Evolutionary conservation across 2,888 invertebrate genomes (phyloP).

Genomic region (Amiota communis): DNA sequence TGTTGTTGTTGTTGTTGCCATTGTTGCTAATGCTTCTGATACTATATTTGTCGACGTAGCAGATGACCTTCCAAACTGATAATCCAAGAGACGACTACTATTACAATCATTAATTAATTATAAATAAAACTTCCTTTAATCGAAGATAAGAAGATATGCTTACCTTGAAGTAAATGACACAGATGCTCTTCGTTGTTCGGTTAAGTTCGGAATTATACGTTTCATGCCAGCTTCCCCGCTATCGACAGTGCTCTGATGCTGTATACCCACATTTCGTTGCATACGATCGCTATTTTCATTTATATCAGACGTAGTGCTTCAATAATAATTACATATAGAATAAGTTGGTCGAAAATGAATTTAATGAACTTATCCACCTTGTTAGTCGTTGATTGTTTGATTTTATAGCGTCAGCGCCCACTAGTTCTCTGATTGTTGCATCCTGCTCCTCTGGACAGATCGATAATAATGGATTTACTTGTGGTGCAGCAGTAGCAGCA

Average conservation of each 20-base stretch:
- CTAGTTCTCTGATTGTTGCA: conserved; percentile 22
- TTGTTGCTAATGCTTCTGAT: conserved; percentile 4
- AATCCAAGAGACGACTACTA: conserved; percentile 59
- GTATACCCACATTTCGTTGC: conserved; percentile 78
- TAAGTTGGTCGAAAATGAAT: background rate
- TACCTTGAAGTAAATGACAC: conserved; percentile 71
- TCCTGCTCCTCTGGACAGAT: conserved; percentile 71
- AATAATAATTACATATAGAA: background rate
- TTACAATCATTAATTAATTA: background rate
- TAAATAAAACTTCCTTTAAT: background rate
- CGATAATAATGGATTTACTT: conserved; percentile 62
- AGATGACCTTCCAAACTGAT: conserved; percentile 54
- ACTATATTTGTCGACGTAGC: conserved; percentile 44
- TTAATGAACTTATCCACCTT: conserved; percentile 51
- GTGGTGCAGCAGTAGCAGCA: conserved; percentile 36
- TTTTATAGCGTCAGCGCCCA: conserved; percentile 40
- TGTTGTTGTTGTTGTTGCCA: background rate
- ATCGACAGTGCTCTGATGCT: conserved; percentile 82
- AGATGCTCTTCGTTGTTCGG: conserved; percentile 72
- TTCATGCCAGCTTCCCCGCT: conserved; percentile 76
- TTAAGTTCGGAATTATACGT: conserved; percentile 65
- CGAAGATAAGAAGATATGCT: background rate
- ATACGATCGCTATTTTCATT: conserved; percentile 78
- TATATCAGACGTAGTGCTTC: conserved; percentile 77
- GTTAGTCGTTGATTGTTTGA: conserved; percentile 54